A percentile compares a stretch with the other conserved stretches of the same genome.
Conservation (phyloP, 2,888 invertebrate species). For the Watsonalla cultraria region DNA sequence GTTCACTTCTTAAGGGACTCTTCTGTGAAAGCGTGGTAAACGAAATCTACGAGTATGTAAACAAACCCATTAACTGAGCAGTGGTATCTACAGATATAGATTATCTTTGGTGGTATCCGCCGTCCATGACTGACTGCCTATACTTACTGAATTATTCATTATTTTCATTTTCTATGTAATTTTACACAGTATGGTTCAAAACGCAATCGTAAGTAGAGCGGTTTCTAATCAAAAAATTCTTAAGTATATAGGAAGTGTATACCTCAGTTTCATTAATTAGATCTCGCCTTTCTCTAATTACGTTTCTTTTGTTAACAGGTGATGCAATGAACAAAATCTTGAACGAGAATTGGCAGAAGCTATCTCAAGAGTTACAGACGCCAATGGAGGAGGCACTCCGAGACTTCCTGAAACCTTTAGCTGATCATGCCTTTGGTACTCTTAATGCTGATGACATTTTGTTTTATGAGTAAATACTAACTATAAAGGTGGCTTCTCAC, state of each 20-base stretch:
- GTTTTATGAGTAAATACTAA: conserved; percentile 9
- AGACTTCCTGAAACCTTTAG: conserved; percentile 63
- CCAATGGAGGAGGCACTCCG: conserved; percentile 80
- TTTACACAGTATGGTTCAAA: no score
- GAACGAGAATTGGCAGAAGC: conserved; percentile 87
- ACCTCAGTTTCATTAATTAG: no score
- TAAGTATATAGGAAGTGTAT: no score
- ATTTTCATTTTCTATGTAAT: no score
- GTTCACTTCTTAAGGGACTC: neutral
- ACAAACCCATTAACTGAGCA: no score
- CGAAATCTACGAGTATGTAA: no score
- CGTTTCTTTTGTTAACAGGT: conserved; percentile 48
- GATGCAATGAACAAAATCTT: conserved; percentile 86
- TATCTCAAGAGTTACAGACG: conserved; percentile 84
- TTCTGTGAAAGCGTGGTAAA: neutral
- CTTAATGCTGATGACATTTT: conserved; percentile 64
- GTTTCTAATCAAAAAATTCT: no score
- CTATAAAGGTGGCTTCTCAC: neutral
- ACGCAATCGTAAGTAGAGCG: no score
- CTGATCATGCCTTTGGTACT: conserved; percentile 59
- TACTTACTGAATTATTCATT: no score
- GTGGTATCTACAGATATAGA: no score
- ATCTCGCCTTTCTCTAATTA: neutral
- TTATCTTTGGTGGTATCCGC: no score
- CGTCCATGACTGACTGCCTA: no score